Percentiles rank a stretch among this genome's conserved stretches.
These are phyloP conservation scores for Schizothorax lantsangensis DNA, from an alignment of 2,797 vertebrate species.

Conservation along the genomic window DNA sequence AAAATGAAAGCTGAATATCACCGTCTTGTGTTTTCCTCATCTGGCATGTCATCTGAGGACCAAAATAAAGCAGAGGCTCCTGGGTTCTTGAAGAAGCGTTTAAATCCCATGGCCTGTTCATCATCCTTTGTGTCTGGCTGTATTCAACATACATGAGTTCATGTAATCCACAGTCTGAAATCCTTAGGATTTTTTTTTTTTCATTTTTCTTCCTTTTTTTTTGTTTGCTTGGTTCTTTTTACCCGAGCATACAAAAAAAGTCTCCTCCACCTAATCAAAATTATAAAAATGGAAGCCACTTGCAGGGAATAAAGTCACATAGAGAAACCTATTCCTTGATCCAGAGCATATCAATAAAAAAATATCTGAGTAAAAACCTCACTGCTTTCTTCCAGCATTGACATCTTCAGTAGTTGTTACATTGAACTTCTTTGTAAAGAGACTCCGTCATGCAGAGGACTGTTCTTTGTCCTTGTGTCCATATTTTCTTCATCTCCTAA, in stretches of 20 bases:
- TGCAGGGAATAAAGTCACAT: slow-evolving; percentile 76
- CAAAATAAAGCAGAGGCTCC: slow-evolving; percentile 66
- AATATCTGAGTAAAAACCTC: slow-evolving; percentile 82
- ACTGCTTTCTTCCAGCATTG: slow-evolving; percentile 75
- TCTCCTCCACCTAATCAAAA: slow-evolving; percentile 44
- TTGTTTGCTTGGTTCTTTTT: slow-evolving; percentile 74
- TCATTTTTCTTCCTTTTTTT: slow-evolving; percentile 56
- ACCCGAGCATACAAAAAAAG: slow-evolving; percentile 72
- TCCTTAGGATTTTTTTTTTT: slow-evolving; percentile 59
- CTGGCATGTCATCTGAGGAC: slow-evolving; percentile 41
- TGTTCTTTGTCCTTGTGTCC: slow-evolving; percentile 55
- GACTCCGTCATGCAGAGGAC: slow-evolving; percentile 78
- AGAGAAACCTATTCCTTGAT: slow-evolving; percentile 71
- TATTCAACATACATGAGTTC: slow-evolving; percentile 60
- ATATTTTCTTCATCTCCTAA: slow-evolving; percentile 24
- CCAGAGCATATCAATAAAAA: slow-evolving; percentile 74
- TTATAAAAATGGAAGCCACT: slow-evolving; percentile 84
- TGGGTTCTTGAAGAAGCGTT: slow-evolving; percentile 58
- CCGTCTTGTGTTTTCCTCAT: slow-evolving; percentile 48
- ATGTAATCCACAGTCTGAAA: slow-evolving; percentile 65
- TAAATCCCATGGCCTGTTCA: slow-evolving; percentile 65
- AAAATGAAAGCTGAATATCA: slow-evolving; percentile 78
- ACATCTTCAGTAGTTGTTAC: slow-evolving; percentile 78
- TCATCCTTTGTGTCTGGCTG: slow-evolving; percentile 67
- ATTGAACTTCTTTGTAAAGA: slow-evolving; percentile 73